Base-by-base conservation (phyloP, 1,140 invertebrate genomes). In the Rhynchophorus ferrugineus region DNA sequence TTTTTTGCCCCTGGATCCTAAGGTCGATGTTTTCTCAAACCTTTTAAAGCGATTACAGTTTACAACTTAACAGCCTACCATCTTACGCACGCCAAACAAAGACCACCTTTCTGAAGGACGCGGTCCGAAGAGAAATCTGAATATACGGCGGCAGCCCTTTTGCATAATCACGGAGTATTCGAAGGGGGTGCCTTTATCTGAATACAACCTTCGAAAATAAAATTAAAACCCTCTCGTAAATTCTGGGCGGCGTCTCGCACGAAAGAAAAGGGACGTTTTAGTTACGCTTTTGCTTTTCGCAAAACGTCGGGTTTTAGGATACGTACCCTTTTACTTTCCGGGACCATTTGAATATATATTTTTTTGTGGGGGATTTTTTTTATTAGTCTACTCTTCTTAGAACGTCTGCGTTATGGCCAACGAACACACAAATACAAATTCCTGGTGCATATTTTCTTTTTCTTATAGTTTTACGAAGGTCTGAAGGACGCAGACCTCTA, bases 191-290 rank as follows among this genome's bases (percentile, higher is more conserved):
- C 52, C 46, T 44, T n/a, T n/a, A n/a, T n/a, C n/a, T n/a, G 59
- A 61, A 61, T 63, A 61, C 62, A 65, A 62, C 63, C 62, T 65
- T 65, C 60, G 63, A 59, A 65, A 65, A 65, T 63, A 62, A 65
- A 59, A 64, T 49, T 49, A 54, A 54, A 29, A 29, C 24, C 24
- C 18, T 49, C 56, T 62, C 60, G 57, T 65, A 65, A 65, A 63
- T 20, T 46, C 57, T 56, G 60, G 59, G 59, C 58, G 49, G 59
- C 57, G 53, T 56, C n/a, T n/a, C n/a, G n/a, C n/a, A n/a, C 61
- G 44, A 52, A 49, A 61, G 60, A 60, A 63, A 61, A 63, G 57
- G 42, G 38, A 46, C 55, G 44, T 22, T 60, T 66, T 66, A 61
- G 63, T 58, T 64, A 65, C 59, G 61, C 65, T 64, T 60, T 63